Percentiles rank a stretch among this genome's conserved stretches.
phyloP scores from a whole-genome alignment of 2,888 invertebrate species.

The Tetheella fluctuosa region DNA sequence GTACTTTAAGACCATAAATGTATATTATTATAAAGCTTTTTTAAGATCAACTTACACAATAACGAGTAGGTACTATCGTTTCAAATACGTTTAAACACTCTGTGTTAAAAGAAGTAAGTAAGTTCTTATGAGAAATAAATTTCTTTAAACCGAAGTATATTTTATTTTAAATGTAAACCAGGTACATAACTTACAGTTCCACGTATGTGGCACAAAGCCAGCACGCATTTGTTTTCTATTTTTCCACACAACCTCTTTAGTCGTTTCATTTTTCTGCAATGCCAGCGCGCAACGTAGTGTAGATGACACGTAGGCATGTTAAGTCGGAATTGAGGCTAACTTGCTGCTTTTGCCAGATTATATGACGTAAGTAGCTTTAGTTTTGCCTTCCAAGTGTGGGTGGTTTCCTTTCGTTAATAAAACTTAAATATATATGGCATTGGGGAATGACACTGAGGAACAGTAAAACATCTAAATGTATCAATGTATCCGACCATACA shows the following conservation, averaged over 20 bases:
- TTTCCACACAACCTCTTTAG: slow-evolving; percentile 6
- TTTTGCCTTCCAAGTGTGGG: neutral
- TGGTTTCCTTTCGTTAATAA: neutral
- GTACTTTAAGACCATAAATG: too few species aligned
- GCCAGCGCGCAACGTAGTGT: neutral
- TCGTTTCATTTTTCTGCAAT: slow-evolving; percentile 9
- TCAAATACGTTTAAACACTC: too few species aligned
- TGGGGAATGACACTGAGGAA: too few species aligned
- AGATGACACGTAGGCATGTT: slow-evolving; percentile 7
- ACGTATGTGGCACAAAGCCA: slow-evolving; percentile 4
- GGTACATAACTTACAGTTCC: neutral
- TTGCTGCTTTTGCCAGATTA: slow-evolving; percentile 6
- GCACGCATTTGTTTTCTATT: slow-evolving; percentile 6
- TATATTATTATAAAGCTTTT: too few species aligned
- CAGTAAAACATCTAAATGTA: too few species aligned
- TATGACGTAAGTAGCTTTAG: neutral
- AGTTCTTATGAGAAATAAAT: too few species aligned
- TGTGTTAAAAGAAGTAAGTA: too few species aligned
- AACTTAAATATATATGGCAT: too few species aligned
- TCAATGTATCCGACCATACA: too few species aligned
- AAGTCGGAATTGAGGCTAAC: neutral
- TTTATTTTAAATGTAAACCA: slow-evolving; percentile 4
- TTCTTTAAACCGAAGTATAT: neutral
- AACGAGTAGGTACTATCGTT: too few species aligned
- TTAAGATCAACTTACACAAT: too few species aligned